phyloP scores from a whole-genome alignment of 2,797 vertebrate species.

The Mionectes olivaceus region DNA sequence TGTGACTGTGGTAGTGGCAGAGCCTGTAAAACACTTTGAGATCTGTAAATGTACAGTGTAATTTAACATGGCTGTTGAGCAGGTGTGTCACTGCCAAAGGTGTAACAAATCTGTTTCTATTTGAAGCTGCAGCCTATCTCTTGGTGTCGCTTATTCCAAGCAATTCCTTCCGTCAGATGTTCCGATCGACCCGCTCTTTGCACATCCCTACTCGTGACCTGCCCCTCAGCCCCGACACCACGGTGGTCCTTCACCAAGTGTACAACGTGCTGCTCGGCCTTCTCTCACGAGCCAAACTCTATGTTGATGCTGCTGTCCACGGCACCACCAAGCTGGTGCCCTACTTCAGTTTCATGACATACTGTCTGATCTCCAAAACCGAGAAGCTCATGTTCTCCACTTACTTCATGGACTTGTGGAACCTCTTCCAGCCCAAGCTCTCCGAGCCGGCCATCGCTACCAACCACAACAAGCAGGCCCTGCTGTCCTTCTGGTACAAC shows the following conservation, averaged over 20 bases:
- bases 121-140: conserved; percentile 96
- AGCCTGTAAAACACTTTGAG: neutral
- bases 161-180: conserved; percentile 99
- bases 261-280: conserved; percentile 96
- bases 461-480: conserved; percentile 98
- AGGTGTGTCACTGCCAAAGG: neutral
- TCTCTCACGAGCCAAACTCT: conserved; percentile 95
- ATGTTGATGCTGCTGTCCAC: conserved; percentile 95
- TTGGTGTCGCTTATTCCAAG: conserved; percentile 98
- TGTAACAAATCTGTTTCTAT: conserved; percentile 49
- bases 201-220: conserved; percentile 96
- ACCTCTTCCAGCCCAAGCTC: conserved; percentile 97
- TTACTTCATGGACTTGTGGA: conserved; percentile 99
- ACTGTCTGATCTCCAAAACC: conserved; percentile 98
- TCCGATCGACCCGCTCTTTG: conserved; percentile 95
- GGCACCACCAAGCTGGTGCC: conserved; percentile 98
- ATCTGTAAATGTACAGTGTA: neutral
- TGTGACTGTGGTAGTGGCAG: neutral
- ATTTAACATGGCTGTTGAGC: neutral
- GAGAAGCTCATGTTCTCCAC: conserved; percentile 99
- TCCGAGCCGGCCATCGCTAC: conserved; percentile 98
- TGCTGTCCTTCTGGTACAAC: conserved; percentile 98
- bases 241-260: conserved; percentile 96
- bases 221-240: conserved; percentile 96
- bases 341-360: conserved; percentile 99